Base-by-base conservation (phyloP, 2,113 vertebrate genomes). In the Phasianus colchicus region DNA sequence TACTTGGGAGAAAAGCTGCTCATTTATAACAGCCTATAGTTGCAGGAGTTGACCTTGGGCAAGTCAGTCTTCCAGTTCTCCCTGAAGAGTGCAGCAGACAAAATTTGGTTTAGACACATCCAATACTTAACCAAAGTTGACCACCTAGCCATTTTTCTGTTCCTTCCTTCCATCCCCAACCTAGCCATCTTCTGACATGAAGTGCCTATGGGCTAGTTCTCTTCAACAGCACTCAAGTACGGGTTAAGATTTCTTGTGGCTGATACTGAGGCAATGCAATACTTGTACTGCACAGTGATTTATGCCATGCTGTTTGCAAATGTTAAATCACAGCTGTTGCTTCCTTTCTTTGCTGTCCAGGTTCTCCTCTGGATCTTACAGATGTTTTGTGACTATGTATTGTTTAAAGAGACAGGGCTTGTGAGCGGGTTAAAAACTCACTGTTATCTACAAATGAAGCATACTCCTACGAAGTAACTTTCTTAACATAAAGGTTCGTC, bases 281-380 rank as follows among this genome's bases (percentile, higher is more conserved):
- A 25, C 16, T 65, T 15, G 6, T 6, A 3, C 52, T 29, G 43
- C 40, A 25, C 6, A 25, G 22, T 80, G 45, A 20, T 25, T 48
- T 25, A 0, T 12, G 42, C 45, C 42, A 25, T 57, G 58, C 27
- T 9, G 1, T 22, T 81, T 63, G 50, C 3, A 0, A 48, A 45
- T 22, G 9, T 3, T 36, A 47, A n/a, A 66, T 30, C 25, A 18
- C 5, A n/a, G 64, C 8, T 0, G 2, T 21, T 10, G 7, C 27
- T 71, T 67, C 0, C 0, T 67, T 58, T 71, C 10, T 10, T 48
- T 84, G n/a, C 73, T 84, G 61, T 7, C 30, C 0, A 0, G 25
- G 24, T 32, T 50, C 32, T 66, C 86, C 34, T 30, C 47, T 72
- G 61, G 18, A 34, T 52, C 61, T 88, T 64, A 27, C 40, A 67